phyloP scores from a whole-genome alignment of 1,140 invertebrate genomes.

The Acromyrmex echinatior region DNA sequence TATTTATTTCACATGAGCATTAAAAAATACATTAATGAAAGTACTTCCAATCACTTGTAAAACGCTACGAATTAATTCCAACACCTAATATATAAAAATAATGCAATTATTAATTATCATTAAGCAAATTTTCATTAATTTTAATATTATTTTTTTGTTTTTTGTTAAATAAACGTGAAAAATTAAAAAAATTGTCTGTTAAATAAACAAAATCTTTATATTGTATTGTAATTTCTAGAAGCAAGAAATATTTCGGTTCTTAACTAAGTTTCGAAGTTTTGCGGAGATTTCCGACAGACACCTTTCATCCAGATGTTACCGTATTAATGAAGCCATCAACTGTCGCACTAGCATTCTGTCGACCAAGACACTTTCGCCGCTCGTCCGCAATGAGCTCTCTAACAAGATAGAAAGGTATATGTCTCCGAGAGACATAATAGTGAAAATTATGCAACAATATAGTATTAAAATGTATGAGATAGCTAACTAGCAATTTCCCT shows the following conservation, averaged over 20 bases:
- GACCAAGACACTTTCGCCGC: constrained; percentile 17
- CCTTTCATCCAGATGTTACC: constrained; percentile 57
- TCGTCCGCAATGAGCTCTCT: constrained; percentile 2
- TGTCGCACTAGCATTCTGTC: constrained; percentile 44
- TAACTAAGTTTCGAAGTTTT: constrained; percentile 51
- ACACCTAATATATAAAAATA: not conserved
- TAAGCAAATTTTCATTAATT: not conserved
- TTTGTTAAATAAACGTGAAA: not conserved
- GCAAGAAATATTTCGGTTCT: not conserved
- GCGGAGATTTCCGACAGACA: constrained; percentile 35
- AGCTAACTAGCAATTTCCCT: not conserved
- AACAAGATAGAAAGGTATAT: not conserved
- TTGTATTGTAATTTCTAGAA: not conserved
- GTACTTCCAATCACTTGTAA: too few relatives aligned
- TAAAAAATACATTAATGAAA: too few relatives aligned
- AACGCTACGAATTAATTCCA: too few relatives aligned
- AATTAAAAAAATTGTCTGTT: not conserved
- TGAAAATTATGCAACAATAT: constrained; percentile 26
- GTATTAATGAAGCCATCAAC: constrained; percentile 61
- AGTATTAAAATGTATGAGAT: constrained; percentile 31
- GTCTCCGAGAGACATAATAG: not conserved
- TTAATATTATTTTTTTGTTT: not conserved
- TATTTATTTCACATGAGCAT: too few relatives aligned
- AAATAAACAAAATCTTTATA: not conserved
- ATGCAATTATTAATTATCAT: not conserved